A percentile compares a stretch with the other conserved stretches of the same genome.
These are phyloP conservation scores for Ispidina picta DNA, from an alignment of 2,797 vertebrate genomes.

Conservation along the genomic window DNA sequence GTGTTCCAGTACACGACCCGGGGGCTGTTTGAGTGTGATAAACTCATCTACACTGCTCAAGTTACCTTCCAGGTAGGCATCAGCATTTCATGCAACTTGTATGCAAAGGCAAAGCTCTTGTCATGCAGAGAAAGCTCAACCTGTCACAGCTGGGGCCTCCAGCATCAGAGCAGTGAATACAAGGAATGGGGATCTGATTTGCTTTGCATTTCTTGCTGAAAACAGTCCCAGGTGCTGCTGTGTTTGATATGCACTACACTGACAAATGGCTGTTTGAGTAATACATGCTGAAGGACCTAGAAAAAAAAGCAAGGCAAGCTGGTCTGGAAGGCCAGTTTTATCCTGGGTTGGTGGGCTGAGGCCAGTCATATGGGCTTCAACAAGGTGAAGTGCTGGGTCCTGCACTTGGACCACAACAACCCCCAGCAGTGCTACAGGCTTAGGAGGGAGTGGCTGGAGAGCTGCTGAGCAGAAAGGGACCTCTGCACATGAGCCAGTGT, in stretches of 20 bases:
- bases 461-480: no score
- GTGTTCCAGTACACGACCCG: conserved; percentile 92
- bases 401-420: no score
- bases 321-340: background rate
- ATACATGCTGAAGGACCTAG: background rate
- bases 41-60: conserved; percentile 84
- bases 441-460: no score
- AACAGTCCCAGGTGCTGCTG: background rate
- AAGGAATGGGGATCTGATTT: background rate
- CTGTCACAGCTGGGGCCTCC: background rate
- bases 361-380: no score
- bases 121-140: background rate
- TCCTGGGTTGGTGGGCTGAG: no score
- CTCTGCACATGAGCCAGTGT: no score
- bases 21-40: conserved; percentile 94
- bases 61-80: conserved; percentile 85
- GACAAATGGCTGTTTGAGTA: background rate
- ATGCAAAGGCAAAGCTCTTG: background rate
- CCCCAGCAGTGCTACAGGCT: no score
- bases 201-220: background rate
- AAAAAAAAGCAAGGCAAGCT: background rate
- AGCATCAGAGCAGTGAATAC: background rate
- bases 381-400: no score
- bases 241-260: background rate
- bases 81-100: background rate